Conservation (phyloP, 2,888 invertebrate genomes). For the Tenthredo amoena region DNA sequence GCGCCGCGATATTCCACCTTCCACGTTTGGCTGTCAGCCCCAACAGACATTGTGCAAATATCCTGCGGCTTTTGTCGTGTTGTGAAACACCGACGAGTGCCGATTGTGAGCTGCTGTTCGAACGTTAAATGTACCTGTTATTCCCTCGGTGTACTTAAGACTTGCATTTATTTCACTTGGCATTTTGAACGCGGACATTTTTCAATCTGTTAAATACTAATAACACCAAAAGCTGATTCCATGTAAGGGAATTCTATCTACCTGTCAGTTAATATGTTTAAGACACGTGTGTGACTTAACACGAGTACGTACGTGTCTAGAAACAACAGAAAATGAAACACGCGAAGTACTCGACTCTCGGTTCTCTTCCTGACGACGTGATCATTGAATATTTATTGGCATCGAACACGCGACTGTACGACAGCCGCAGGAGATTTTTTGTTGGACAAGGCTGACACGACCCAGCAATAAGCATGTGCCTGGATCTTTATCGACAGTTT, state of each 20-base stretch:
- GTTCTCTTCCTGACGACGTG: constrained; percentile 7
- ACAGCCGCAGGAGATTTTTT: constrained; percentile 25
- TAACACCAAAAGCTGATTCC: neutral
- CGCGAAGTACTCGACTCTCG: constrained; percentile 27
- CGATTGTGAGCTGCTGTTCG: neutral
- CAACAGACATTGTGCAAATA: constrained; percentile 47
- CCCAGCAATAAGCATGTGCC: neutral
- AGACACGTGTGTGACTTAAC: neutral
- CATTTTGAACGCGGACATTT: neutral
- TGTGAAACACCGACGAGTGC: constrained; percentile 16
- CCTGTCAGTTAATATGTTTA: neutral
- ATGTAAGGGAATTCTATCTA: neutral
- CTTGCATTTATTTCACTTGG: neutral
- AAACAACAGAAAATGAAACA: neutral
- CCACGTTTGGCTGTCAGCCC: constrained; percentile 46
- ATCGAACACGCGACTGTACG: constrained; percentile 32
- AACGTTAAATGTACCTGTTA: constrained; percentile 7
- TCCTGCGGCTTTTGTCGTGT: constrained; percentile 47
- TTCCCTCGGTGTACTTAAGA: no score
- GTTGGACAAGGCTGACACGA: neutral
- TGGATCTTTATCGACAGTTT: neutral
- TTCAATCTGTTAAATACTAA: neutral
- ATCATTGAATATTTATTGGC: constrained; percentile 45
- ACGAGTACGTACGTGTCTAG: neutral
- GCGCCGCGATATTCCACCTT: neutral